Base-by-base conservation (phyloP, 2,797 vertebrate genomes). In the Coreius guichenoti region DNA sequence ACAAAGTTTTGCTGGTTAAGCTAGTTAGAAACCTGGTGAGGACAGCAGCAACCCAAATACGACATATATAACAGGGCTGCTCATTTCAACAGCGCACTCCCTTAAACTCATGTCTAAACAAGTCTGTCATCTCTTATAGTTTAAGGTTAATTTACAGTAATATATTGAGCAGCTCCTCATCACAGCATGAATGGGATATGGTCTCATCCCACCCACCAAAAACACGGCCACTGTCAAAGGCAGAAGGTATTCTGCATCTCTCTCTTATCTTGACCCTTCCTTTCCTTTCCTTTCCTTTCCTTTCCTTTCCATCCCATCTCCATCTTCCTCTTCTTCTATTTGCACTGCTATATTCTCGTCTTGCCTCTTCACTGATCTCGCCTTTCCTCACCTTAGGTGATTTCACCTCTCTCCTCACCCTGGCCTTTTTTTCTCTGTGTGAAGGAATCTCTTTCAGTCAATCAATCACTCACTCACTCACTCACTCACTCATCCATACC, bases 121-220 rank as follows among this genome's bases (percentile, higher is more conserved):
- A 11, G 9, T 81, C 39, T 17, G 56, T 26, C 49, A 56, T 69
- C 33, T 69, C 65, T 23, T 70, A 81, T 39, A 76, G 39, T 65
- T 68, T 61, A 54, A 78, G 83, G 63, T 80, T 88, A 84, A 84
- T 87, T 87, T 81, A 58, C 43, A 82, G 51, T 54, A 74, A 70
- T 76, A 72, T 74, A 63, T 31, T 54, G 69, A 39, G 14, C 56
- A 36, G 65, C 47, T 81, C 51, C 54, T 73, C 63, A 86, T 65
- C 19, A 1, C 80, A 8, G 68, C 12, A 47, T 51, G 43, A 87
- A 82, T 67, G 63, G 45, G 63, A 77, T 29, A 29, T 65, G 33
- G 45, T 63, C 33, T 63, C n/a, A 54, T 67, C 16, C 69, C 56
- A 11, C 81, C 54, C 54, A 74, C 39, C 16, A 68, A 68, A 65